phyloP scores from a whole-genome alignment of 2,113 vertebrate species.

The Trichechus manatus region DNA sequence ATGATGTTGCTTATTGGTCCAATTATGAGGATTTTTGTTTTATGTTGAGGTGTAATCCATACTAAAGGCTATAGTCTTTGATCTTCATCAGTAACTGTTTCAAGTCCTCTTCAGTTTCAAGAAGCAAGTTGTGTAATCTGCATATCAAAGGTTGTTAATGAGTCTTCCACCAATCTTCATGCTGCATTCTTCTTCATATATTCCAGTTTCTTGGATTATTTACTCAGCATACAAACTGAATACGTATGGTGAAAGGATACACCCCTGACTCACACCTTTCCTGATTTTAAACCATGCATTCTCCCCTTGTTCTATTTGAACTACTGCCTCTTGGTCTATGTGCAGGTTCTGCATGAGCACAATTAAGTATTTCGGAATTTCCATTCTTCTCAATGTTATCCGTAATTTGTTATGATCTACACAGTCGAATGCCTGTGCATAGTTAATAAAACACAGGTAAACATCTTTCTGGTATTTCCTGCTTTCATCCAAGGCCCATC shows the following conservation, averaged over 20 bases:
- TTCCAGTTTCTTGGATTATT: background rate
- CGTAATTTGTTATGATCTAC: background rate
- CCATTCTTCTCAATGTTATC: background rate
- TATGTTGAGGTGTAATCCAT: background rate
- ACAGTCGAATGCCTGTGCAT: background rate
- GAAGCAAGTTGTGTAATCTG: background rate
- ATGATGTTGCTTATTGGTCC: background rate
- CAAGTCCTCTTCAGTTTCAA: background rate
- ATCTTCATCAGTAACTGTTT: background rate
- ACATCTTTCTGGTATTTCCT: background rate
- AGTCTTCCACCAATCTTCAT: background rate
- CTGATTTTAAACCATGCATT: background rate
- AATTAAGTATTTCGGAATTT: background rate
- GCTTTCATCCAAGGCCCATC: background rate
- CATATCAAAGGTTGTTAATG: background rate
- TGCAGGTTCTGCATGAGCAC: no score
- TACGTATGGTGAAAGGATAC: background rate
- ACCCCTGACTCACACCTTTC: background rate
- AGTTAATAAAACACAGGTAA: background rate
- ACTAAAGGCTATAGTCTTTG: background rate
- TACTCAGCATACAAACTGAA: background rate
- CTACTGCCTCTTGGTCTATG: background rate
- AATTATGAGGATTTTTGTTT: background rate
- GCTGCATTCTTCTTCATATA: background rate
- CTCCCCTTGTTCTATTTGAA: background rate